phyloP scores from a whole-genome alignment of 2,888 invertebrate genomes.

The Xanthorhoe designata region DNA sequence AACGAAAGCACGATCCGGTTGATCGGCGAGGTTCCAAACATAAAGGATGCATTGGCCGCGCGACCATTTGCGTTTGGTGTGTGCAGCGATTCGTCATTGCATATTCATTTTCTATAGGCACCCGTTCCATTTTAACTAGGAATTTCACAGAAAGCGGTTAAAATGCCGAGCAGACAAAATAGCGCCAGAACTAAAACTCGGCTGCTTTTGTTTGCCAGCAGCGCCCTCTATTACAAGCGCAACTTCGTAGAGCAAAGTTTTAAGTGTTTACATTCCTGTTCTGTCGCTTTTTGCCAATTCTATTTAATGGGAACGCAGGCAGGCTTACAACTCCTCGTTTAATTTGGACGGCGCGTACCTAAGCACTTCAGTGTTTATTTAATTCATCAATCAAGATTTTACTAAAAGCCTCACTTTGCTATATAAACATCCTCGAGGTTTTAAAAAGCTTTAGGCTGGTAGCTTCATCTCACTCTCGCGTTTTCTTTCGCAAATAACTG shows the following conservation, averaged over 20 bases:
- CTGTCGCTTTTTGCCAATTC: slow-evolving; percentile 82
- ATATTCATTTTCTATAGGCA: slow-evolving; percentile 77
- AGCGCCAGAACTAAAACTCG: slow-evolving; percentile 70
- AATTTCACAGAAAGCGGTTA: slow-evolving; percentile 68
- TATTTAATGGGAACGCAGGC: slow-evolving; percentile 75
- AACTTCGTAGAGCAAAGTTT: slow-evolving; percentile 76
- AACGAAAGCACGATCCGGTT: slow-evolving; percentile 46
- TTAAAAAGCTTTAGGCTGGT: slow-evolving; percentile 1
- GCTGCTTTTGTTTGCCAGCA: slow-evolving; percentile 77
- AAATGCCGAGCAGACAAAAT: slow-evolving; percentile 73
- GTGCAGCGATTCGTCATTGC: slow-evolving; percentile 64
- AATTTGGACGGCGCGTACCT: slow-evolving; percentile 67
- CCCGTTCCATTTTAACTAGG: slow-evolving; percentile 63
- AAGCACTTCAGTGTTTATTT: slow-evolving; percentile 72
- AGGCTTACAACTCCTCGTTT: slow-evolving; percentile 74
- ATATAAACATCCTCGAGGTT: slow-evolving; percentile 43
- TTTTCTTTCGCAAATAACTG: background rate
- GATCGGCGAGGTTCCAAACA: slow-evolving; percentile 38
- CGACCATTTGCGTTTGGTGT: slow-evolving; percentile 34
- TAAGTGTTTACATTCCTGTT: slow-evolving; percentile 84
- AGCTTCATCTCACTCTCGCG: background rate
- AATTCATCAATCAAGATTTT: slow-evolving; percentile 64
- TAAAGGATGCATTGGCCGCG: slow-evolving; percentile 7
- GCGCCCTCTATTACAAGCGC: slow-evolving; percentile 73
- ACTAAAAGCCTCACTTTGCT: slow-evolving; percentile 50